Conservation (phyloP, 2,888 invertebrate genomes). For the Entomobrya multifasciata region DNA sequence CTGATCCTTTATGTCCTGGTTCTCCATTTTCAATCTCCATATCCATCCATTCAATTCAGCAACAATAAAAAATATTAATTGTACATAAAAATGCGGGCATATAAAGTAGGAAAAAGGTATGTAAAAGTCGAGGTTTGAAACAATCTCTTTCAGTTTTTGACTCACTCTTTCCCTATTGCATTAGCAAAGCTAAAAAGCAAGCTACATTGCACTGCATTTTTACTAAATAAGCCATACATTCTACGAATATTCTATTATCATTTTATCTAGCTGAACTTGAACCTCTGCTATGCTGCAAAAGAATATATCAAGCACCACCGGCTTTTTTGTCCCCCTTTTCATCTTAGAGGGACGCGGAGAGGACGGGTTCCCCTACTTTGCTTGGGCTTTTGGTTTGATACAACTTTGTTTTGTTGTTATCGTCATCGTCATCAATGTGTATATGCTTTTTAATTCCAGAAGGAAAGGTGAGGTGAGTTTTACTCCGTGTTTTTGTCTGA, state of each 20-base stretch:
- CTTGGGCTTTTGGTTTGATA: background rate
- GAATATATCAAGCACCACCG: background rate
- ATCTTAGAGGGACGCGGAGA: too few species aligned
- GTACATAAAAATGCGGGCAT: slow-evolving; percentile 35
- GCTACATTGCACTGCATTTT: slow-evolving; percentile 46
- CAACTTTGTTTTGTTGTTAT: background rate
- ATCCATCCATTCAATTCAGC: too few species aligned
- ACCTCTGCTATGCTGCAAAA: too few species aligned
- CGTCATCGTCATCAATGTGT: too few species aligned
- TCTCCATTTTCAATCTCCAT: too few species aligned
- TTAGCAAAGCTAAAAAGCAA: slow-evolving; percentile 53
- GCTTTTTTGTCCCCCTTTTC: slow-evolving; percentile 53
- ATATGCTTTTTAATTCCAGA: slow-evolving; percentile 44
- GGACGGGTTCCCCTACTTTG: slow-evolving; percentile 23
- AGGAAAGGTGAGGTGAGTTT: background rate
- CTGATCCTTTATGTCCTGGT: slow-evolving; percentile 1
- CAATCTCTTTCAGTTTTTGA: slow-evolving; percentile 49
- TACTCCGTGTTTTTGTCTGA: background rate
- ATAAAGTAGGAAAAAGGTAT: background rate
- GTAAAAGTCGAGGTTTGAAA: background rate
- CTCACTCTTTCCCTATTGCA: too few species aligned
- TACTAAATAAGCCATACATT: too few species aligned
- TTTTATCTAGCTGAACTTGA: slow-evolving; percentile 54
- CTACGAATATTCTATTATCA: background rate
- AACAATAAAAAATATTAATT: slow-evolving; percentile 1